A percentile compares a stretch with the other conserved stretches of the same genome.
These are phyloP conservation scores for Notiomystis cincta DNA, from an alignment of 2,113 vertebrate genomes.

Conservation along the genomic window DNA sequence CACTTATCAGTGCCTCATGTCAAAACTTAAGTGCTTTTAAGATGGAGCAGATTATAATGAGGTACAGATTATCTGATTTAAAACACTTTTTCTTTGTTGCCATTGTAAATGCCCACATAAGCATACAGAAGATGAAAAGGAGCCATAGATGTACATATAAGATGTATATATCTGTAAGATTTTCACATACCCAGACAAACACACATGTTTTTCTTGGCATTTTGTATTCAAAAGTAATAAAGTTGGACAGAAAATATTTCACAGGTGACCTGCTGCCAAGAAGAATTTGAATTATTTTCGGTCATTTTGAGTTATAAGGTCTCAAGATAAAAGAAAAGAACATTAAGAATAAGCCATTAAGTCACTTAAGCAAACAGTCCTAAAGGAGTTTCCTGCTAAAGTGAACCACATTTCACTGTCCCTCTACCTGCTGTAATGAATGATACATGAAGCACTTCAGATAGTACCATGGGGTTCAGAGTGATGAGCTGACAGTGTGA, in stretches of 20 bases:
- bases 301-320: slow-evolving; percentile 56
- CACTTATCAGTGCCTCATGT: not conserved
- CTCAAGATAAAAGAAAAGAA: slow-evolving; percentile 61
- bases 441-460: slow-evolving; percentile 68
- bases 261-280: slow-evolving; percentile 57
- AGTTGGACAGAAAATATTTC: slow-evolving; percentile 51
- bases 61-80: not conserved
- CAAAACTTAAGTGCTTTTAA: not conserved
- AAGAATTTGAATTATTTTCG: slow-evolving; percentile 58
- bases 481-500: slow-evolving; percentile 40
- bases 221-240: slow-evolving; percentile 40
- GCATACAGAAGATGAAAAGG: not conserved
- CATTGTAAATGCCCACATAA: not conserved
- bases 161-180: not conserved
- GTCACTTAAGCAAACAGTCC: slow-evolving; percentile 67
- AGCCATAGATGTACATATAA: not conserved
- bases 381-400: slow-evolving; percentile 56
- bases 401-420: slow-evolving; percentile 53
- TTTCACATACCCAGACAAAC: not conserved
- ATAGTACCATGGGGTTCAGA: slow-evolving; percentile 40
- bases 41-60: not conserved
- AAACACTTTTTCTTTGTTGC: not conserved
- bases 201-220: not conserved
- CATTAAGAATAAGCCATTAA: slow-evolving; percentile 71
- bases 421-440: slow-evolving; percentile 63